Evolutionary conservation across 2,113 vertebrate species (phyloP).

Genomic region (Alouatta palliata): DNA sequence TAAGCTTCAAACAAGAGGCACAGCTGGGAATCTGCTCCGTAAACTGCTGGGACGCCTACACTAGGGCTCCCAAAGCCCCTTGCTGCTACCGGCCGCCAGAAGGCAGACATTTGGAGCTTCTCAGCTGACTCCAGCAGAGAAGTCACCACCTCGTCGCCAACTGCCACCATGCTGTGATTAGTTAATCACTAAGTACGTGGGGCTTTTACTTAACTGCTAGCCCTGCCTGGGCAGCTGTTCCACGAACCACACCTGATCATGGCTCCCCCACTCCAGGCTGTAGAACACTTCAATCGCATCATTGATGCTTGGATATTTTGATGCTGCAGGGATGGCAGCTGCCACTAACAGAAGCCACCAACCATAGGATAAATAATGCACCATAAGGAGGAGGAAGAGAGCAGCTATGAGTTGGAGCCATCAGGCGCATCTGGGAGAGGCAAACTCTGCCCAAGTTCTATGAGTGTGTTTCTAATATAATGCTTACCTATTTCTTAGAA

Average conservation of each 20-base stretch:
- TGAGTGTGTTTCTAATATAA: too few relatives aligned
- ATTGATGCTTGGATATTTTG: constrained; percentile 46
- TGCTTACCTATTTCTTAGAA: background rate
- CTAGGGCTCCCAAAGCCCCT: constrained; percentile 75
- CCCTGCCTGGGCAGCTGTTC: constrained; percentile 85
- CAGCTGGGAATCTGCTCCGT: constrained; percentile 76
- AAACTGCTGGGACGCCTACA: constrained; percentile 70
- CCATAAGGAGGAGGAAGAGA: background rate
- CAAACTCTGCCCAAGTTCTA: background rate
- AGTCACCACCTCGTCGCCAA: constrained; percentile 77
- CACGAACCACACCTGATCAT: constrained; percentile 77
- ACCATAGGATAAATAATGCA: background rate
- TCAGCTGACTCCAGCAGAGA: constrained; percentile 81
- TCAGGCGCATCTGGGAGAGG: too few relatives aligned
- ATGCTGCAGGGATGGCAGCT: constrained; percentile 48
- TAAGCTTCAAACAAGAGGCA: constrained; percentile 64
- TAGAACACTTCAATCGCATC: constrained; percentile 70
- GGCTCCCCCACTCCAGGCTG: constrained; percentile 73
- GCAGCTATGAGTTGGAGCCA: fast-evolving
- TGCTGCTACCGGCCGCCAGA: constrained; percentile 75
- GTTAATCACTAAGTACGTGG: constrained; percentile 86
- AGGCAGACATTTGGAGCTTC: constrained; percentile 82
- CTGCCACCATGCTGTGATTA: constrained; percentile 86
- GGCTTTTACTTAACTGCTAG: constrained; percentile 88
- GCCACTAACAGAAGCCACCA: background rate